Evolutionary conservation across 2,888 invertebrate genomes (phyloP), one percentile per base, ranked within the genome.

Genomic region (Tortrix viridana): DNA sequence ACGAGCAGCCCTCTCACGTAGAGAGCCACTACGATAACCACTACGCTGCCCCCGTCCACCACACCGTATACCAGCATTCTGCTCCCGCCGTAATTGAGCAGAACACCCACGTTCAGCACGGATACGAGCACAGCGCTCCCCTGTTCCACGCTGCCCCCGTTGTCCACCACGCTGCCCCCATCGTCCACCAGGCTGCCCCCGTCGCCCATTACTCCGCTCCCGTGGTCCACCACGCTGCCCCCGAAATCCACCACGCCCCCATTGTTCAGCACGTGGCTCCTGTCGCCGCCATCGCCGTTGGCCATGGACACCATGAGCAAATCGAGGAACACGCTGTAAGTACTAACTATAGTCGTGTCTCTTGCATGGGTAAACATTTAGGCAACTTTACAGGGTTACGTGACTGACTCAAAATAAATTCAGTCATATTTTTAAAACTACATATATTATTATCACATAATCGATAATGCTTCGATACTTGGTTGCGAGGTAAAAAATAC

Each of bases 1-100:
- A 90, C 65, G 86, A 89, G 67, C 84, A 89, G 65, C 80, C 84
- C 0, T 70, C 78, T 1, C 83, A 81, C 41, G 74, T 74, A 16
- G 71, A 57, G 56, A 62, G 62, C 56, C 38, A 52, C 63, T 44
- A 69, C 61, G 20, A 41, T 18, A 19, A 73, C 1, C 80, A 81
- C 63, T 76, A 78, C 55, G 74, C 77, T 3, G 72, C 77, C 0
- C 67, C 76, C 3, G 65, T 78, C n/a, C 71, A 44, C 19, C 44
- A 44, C 12, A 19, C 44, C 18, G 54, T 75, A 14, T 49, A 73
- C 9, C 69, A 71, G 20, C 71, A 74, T 44, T 65, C 67, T 38
- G 52, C 61, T 14, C 55, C 55, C 14, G 14, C 57, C 26, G 32
- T 60, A 56, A 60, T 54, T 22, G 44, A 38, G 26, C 65, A 60